Conservation (phyloP, 1,140 invertebrate genomes). For the Drosophila suzukii region DNA sequence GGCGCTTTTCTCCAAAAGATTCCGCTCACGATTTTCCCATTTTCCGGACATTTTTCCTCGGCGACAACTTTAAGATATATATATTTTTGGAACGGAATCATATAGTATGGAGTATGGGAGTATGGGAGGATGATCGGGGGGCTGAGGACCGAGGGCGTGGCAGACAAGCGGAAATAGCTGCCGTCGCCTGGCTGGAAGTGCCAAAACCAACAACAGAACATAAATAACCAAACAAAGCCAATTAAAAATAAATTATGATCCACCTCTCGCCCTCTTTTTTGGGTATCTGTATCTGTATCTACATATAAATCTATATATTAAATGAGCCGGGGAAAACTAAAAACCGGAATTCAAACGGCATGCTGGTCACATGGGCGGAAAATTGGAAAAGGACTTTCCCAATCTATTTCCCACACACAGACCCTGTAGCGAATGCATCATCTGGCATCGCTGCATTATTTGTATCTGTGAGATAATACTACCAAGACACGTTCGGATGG, state of each 20-base stretch:
- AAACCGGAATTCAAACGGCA: slow-evolving; percentile 5
- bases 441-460: slow-evolving; percentile 1
- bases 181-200: slow-evolving; percentile 53
- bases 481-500: slow-evolving; percentile 9
- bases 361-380: slow-evolving; percentile 28
- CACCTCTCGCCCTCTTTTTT: slow-evolving; percentile 33
- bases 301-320: not conserved
- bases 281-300: slow-evolving; percentile 10
- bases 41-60: slow-evolving; percentile 58
- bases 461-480: slow-evolving; percentile 14
- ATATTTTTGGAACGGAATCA: slow-evolving; percentile 55
- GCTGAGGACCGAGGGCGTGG: slow-evolving; percentile 2
- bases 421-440: not conserved
- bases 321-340: not conserved
- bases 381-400: slow-evolving; percentile 48
- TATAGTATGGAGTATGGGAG: slow-evolving; percentile 9
- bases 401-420: slow-evolving; percentile 3
- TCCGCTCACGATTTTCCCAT: slow-evolving; percentile 29
- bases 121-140: not conserved
- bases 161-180: slow-evolving; percentile 60
- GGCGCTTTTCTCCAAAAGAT: slow-evolving; percentile 46
- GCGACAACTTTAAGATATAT: slow-evolving; percentile 35
- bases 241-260: slow-evolving; percentile 81
- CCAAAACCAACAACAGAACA: slow-evolving; percentile 52
- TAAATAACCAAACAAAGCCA: slow-evolving; percentile 66